Conservation (phyloP, 2,888 invertebrate genomes). For the Pyrrhosoma nymphula region DNA sequence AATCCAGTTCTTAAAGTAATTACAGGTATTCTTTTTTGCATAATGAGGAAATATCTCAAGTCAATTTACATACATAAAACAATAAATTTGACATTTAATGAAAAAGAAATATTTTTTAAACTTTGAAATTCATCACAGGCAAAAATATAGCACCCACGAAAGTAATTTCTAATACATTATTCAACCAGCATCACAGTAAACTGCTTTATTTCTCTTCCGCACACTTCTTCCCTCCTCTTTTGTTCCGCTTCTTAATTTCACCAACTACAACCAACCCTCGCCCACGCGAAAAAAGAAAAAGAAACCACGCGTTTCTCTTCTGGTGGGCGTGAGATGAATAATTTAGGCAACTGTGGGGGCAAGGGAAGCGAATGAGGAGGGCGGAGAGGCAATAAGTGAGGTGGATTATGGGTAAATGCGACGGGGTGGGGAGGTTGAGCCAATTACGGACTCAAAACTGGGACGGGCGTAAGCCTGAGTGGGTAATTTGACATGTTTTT, state of each 20-base stretch:
- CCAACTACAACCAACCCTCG: background rate
- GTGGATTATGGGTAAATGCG: background rate
- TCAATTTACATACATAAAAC: too few species aligned
- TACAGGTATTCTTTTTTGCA: too few species aligned
- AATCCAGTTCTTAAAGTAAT: too few species aligned
- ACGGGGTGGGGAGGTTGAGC: background rate
- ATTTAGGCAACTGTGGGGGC: background rate
- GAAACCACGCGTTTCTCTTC: background rate
- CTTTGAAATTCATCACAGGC: too few species aligned
- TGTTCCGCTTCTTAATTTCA: background rate
- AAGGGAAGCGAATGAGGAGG: background rate
- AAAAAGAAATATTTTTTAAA: too few species aligned
- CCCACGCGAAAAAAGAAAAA: background rate
- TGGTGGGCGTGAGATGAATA: background rate
- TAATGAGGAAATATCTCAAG: too few species aligned
- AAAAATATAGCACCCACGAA: too few species aligned
- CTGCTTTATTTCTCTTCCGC: background rate
- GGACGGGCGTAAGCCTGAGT: background rate
- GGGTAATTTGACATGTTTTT: background rate
- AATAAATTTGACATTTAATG: too few species aligned
- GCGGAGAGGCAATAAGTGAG: background rate
- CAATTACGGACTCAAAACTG: background rate
- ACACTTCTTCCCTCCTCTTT: background rate
- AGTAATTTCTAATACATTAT: too few species aligned
- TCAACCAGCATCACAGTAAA: too few species aligned